phyloP scores from a whole-genome alignment of 2,888 invertebrate genomes.

The Cordilura impudica region DNA sequence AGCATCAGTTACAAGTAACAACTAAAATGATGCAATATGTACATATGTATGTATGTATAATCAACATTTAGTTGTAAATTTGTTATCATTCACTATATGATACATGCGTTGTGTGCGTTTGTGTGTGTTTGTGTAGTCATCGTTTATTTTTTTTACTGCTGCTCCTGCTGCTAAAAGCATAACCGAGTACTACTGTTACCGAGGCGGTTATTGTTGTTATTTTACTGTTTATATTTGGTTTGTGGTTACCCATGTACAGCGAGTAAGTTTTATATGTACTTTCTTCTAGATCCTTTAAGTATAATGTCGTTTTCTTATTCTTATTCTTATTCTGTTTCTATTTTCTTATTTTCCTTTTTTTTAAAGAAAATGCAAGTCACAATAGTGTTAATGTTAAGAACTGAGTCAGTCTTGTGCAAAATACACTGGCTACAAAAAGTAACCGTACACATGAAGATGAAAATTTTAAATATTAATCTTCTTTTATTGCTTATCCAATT shows the following conservation, averaged over 20 bases:
- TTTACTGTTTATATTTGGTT: slow-evolving; percentile 22
- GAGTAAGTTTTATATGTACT: slow-evolving; percentile 3
- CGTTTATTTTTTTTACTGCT: background rate
- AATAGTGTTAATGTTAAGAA: background rate
- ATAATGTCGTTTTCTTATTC: background rate
- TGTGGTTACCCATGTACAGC: slow-evolving; percentile 25
- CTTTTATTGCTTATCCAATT: too few species aligned
- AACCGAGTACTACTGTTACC: background rate
- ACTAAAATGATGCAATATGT: slow-evolving; percentile 9
- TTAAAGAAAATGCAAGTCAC: background rate
- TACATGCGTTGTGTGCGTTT: background rate
- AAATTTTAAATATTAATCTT: too few species aligned
- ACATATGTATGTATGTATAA: slow-evolving; percentile 35
- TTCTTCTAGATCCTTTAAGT: background rate
- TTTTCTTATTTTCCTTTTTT: background rate
- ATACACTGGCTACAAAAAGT: too few species aligned
- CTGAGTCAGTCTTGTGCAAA: background rate
- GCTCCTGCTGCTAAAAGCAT: background rate
- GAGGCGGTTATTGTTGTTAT: slow-evolving; percentile 2
- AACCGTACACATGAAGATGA: too few species aligned
- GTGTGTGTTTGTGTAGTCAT: slow-evolving; percentile 7
- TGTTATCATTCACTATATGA: slow-evolving; percentile 13
- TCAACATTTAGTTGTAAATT: slow-evolving; percentile 32
- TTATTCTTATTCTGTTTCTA: background rate
- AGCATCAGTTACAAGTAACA: slow-evolving; percentile 5